Conservation (phyloP, 2,888 invertebrate species). For the Andrena hattorfiana region DNA sequence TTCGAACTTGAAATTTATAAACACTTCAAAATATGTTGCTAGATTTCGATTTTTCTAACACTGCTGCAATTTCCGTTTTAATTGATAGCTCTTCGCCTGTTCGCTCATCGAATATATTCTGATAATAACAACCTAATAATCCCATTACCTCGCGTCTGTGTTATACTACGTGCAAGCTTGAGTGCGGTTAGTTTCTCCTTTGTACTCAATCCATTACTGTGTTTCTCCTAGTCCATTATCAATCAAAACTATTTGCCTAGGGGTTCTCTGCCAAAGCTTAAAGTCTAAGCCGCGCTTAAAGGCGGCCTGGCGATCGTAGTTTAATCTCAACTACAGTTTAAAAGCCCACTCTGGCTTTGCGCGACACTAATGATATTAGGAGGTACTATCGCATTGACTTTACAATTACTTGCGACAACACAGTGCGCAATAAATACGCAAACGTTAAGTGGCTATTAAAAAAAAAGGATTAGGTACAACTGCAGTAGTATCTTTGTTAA, state of each 20-base stretch:
- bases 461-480: too few relatives aligned
- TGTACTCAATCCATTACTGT: slow-evolving; percentile 46
- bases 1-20: too few relatives aligned
- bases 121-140: slow-evolving; percentile 27
- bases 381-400: neutral
- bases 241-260: slow-evolving; percentile 55
- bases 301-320: slow-evolving; percentile 50
- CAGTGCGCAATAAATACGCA: neutral
- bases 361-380: slow-evolving; percentile 18
- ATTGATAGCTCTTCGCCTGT: neutral
- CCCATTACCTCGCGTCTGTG: slow-evolving; percentile 12
- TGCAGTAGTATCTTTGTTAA: too few relatives aligned
- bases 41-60: too few relatives aligned
- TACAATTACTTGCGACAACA: neutral
- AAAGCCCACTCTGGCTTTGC: slow-evolving; percentile 39
- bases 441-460: too few relatives aligned
- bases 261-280: slow-evolving; percentile 57
- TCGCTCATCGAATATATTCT: neutral
- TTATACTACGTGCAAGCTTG: slow-evolving; percentile 19
- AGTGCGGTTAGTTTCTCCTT: slow-evolving; percentile 28
- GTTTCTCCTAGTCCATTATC: slow-evolving; percentile 53
- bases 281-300: slow-evolving; percentile 61
- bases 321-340: slow-evolving; percentile 63
- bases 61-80: neutral
- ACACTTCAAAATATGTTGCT: too few relatives aligned